Percentiles rank a stretch among this genome's conserved stretches.
Conservation (phyloP, 2,797 vertebrate genomes). For the Arnoldichthys spilopterus region DNA sequence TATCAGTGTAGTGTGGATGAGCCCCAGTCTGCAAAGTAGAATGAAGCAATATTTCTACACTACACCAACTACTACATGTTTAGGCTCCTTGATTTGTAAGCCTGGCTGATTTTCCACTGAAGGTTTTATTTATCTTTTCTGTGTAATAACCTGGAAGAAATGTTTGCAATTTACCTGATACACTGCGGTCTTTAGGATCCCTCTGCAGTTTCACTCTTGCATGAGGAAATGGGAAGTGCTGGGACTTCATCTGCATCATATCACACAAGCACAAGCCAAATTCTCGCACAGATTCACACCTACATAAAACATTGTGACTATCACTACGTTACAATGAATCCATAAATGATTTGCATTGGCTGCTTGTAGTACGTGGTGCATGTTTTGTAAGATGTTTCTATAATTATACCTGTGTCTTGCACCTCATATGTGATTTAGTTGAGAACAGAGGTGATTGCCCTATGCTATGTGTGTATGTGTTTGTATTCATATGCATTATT, state of each 20-base stretch:
- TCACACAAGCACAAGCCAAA: slow-evolving; percentile 27
- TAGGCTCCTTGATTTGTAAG: no score
- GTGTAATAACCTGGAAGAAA: no score
- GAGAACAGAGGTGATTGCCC: not conserved
- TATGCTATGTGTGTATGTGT: slow-evolving; percentile 20
- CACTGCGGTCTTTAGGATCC: slow-evolving; percentile 95
- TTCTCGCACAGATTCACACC: not conserved
- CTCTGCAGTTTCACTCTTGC: slow-evolving; percentile 91
- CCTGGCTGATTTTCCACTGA: not conserved
- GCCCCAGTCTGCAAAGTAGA: no score
- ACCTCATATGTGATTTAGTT: not conserved
- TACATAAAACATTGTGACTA: not conserved
- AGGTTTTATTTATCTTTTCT: not conserved
- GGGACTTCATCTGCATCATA: slow-evolving; percentile 85
- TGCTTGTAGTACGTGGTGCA: not conserved
- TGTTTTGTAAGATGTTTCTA: slow-evolving; percentile 1
- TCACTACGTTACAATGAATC: not conserved
- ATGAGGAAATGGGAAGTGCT: slow-evolving; percentile 93
- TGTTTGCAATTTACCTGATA: slow-evolving; percentile 93
- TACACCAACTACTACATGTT: no score
- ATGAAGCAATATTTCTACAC: no score
- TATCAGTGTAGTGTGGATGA: no score
- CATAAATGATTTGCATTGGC: not conserved
- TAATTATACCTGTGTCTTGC: not conserved
- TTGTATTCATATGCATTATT: slow-evolving; percentile 64